Evolutionary conservation across 2,113 vertebrate species (phyloP).

Genomic region (Pseudorasbora parva): DNA sequence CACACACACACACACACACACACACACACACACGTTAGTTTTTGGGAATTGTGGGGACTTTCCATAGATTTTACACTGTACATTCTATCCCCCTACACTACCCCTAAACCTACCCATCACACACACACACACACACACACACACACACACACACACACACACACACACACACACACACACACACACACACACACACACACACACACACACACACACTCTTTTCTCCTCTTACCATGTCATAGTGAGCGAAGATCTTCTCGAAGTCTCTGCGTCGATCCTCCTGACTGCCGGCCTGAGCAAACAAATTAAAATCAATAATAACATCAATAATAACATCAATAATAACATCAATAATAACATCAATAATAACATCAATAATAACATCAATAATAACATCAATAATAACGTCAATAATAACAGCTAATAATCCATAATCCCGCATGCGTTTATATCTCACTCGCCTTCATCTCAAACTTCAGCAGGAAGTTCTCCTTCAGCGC

Average conservation of each 20-base stretch:
- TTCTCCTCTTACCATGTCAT: slow-evolving; percentile 85
- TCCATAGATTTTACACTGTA: too few species aligned
- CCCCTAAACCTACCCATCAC: too few species aligned
- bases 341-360: too few species aligned
- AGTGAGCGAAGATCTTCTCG: slow-evolving; percentile 92
- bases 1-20: too few species aligned
- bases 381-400: too few species aligned
- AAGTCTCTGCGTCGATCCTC: slow-evolving; percentile 90
- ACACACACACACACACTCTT: neutral
- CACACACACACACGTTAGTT: too few species aligned
- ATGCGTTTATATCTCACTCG: slow-evolving; percentile 67
- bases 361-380: too few species aligned
- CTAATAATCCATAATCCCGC: too few species aligned
- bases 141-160: neutral
- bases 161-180: neutral
- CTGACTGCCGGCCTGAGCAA: slow-evolving; percentile 80
- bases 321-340: too few species aligned
- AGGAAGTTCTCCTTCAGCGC: slow-evolving; percentile 93
- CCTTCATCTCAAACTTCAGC: slow-evolving; percentile 93
- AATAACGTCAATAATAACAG: too few species aligned
- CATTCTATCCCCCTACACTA: too few species aligned
- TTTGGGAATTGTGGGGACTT: too few species aligned
- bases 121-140: neutral
- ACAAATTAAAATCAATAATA: neutral
- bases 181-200: neutral